Base-by-base conservation (phyloP, 2,888 invertebrate genomes). In the Agrilus biguttatus region DNA sequence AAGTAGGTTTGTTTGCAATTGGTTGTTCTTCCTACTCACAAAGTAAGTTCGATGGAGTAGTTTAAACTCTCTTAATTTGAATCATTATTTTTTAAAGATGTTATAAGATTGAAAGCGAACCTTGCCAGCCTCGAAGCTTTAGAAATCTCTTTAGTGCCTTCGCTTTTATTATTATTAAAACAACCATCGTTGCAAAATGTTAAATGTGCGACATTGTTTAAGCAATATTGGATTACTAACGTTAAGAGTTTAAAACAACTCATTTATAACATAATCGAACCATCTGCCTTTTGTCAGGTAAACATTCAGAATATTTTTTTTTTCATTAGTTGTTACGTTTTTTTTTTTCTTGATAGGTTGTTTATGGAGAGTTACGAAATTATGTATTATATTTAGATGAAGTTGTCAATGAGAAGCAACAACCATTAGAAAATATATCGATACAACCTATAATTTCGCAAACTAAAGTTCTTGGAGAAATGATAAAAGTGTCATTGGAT, bases 1-100 rank as follows among this genome's bases (percentile, higher is more conserved):
- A 81, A 55, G 78, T 82, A 53, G 81, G 80, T 37, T 68, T 76
- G 39, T 83, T 81, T 63, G 79, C 82, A n/a, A 71, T 80, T 37
- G 76, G 80, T 5, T 74, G 73, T 51, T 72, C 73, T 40, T 67
- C 65, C 37, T 64, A 53, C 54, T 33, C 19, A 10, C 21, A 14
- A 39, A 13, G 21, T 28, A 28, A 17, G 14, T 37, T 37, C 8
- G 1, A 69, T 69, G 53, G 69, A 69, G 21, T 69, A 67, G 32
- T 69, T 69, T 59, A 62, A 67, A 46, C 44, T 32, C 6, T 21
- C 35, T 41, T 28, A 32, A 10, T 35, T 14, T 39, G 17, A 39
- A 40, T 8, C 7, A 21, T 43, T 39, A 39, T 42, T 48, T 40
- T 42, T 56, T 65, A 21, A 53, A 82, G 82, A 75, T 54, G 72